Evolutionary conservation across 2,888 invertebrate species (phyloP).

Genomic region (Eutolmus rufibarbis): DNA sequence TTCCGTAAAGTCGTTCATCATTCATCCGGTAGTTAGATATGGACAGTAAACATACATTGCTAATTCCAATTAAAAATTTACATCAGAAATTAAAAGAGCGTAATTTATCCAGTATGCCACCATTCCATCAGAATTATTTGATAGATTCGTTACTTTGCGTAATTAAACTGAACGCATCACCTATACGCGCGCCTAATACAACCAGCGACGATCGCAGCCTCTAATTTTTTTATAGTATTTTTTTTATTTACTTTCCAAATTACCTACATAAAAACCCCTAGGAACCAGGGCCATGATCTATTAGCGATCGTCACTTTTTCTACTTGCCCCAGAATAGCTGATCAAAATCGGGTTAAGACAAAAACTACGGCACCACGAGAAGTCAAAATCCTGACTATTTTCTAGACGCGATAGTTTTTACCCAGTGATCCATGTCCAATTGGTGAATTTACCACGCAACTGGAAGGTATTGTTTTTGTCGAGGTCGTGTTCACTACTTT

Average conservation of each 20-base stretch:
- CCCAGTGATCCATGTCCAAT: conserved; percentile 12
- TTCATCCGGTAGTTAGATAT: background rate
- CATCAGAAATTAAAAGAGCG: background rate
- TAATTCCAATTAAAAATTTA: background rate
- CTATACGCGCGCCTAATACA: background rate
- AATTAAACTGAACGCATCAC: background rate
- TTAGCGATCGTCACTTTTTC: conserved; percentile 30
- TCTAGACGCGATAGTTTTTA: conserved; percentile 20
- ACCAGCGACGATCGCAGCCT: background rate
- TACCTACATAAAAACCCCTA: background rate
- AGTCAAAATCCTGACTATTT: conserved; percentile 15
- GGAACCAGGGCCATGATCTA: background rate
- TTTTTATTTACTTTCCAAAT: background rate
- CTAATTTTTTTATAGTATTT: background rate
- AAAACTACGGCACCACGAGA: background rate
- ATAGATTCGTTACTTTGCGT: background rate
- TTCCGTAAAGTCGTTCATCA: background rate
- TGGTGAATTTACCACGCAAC: conserved; percentile 15
- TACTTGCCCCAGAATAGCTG: background rate
- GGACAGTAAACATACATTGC: background rate
- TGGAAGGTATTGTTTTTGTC: conserved; percentile 11
- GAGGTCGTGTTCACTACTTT: background rate
- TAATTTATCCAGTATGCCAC: background rate
- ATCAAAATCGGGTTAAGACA: background rate
- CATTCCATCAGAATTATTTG: background rate